Evolutionary conservation across 2,113 vertebrate species (phyloP).

Genomic region (Acrocephalus arundinaceus): DNA sequence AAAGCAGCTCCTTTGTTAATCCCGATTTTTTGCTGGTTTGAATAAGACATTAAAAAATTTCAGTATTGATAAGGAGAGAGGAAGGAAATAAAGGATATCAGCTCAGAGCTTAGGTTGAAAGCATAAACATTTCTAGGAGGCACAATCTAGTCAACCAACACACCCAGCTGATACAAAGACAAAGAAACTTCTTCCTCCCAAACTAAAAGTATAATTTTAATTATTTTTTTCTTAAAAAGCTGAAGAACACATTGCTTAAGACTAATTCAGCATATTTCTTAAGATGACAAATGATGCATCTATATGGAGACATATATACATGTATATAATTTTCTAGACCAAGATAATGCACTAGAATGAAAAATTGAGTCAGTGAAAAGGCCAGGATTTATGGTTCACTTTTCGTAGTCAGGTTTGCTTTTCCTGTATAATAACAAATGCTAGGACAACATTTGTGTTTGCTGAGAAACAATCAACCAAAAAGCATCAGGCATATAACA

Average conservation of each 20-base stretch:
- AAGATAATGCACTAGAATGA: not conserved
- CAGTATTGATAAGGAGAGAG: not conserved
- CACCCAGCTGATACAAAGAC: not conserved
- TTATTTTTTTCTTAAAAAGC: not conserved
- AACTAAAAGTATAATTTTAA: rapidly evolving
- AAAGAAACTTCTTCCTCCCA: not conserved
- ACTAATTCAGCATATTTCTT: not conserved
- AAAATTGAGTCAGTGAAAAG: not conserved
- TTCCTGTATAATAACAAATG: not conserved
- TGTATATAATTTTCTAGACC: not conserved
- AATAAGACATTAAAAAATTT: not conserved
- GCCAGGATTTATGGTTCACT: not conserved
- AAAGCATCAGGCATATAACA: not conserved
- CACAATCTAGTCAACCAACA: not conserved
- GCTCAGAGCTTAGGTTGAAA: not conserved
- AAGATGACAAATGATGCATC: not conserved
- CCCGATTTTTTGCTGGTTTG: not conserved
- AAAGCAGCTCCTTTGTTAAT: not conserved
- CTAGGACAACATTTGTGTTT: not conserved
- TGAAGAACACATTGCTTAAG: not conserved
- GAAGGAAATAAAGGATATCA: not conserved
- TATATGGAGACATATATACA: not conserved
- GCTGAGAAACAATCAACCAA: not conserved
- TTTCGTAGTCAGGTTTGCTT: not conserved
- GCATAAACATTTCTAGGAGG: not conserved